Base-by-base conservation (phyloP, 2,113 vertebrate genomes). In the Tiliqua scincoides region DNA sequence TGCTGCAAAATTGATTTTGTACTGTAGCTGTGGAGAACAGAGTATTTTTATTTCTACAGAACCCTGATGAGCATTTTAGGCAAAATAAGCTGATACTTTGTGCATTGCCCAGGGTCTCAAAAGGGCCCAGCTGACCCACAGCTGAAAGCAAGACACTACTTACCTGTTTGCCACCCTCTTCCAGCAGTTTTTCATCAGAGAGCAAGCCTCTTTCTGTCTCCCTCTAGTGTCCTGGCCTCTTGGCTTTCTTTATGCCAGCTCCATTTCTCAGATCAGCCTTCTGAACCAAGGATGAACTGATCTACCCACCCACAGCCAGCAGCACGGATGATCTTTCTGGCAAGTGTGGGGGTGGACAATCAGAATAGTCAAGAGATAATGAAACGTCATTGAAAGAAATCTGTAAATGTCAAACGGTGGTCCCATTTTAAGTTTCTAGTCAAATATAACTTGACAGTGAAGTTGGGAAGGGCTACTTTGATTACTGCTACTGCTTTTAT, bases 371-470 rank as follows among this genome's bases (percentile, higher is more conserved):
- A 18, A n/a, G 4, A n/a, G 23, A 18, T 67, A 11, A 52, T n/a
- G 17, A 73, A 62, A 61, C 27, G 71, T 83, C 82, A 83, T 11
- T 14, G 70, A 20, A 52, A 43, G 54, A 43, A 27, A 20, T 73
- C 9, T 83, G 54, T 40, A 72, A 83, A 73, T 74, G 70, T 83
- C 70, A 83, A 67, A n/a, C 8, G 27, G 59, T 62, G n/a, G 76
- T 35, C 59, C 61, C 57, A 15, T 17, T 61, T 30, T 27, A n/a
- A 25, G 43, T 37, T 82, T 32, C 23, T 7, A 21, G 35, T 43
- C 48, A 59, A 21, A 20, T 20, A 7, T 23, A 43, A 62, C 27
- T n/a, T 27, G 14, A 57, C 54, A 48, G 30, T 74, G 70, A 62
- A n/a, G 7, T 3, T 32, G 35, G 25, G 6, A 23, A n/a, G 18